phyloP scores from a whole-genome alignment of 2,888 invertebrate species.

The Diarsia brunnea region DNA sequence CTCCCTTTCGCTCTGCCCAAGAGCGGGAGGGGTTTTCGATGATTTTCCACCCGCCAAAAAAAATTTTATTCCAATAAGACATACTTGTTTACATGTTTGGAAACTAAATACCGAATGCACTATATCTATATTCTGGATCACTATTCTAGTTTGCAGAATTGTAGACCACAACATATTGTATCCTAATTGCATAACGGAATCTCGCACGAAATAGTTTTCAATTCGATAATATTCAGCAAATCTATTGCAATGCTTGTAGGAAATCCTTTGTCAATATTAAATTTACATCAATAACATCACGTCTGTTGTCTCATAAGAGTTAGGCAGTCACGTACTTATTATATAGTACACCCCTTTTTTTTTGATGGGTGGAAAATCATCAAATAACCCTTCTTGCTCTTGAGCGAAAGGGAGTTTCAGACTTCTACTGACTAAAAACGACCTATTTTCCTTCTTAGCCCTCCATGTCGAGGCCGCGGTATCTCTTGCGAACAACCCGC shows the following conservation, averaged over 20 bases:
- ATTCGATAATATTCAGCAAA: conserved; percentile 1
- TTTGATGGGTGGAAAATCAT: too few species aligned
- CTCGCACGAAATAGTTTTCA: conserved; percentile 23
- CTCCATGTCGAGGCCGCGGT: too few species aligned
- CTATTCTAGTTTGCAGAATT: conserved; percentile 23
- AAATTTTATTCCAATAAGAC: background rate
- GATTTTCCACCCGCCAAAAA: too few species aligned
- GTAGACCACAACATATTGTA: conserved; percentile 24
- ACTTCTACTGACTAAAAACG: too few species aligned
- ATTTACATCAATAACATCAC: background rate
- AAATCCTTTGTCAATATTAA: background rate
- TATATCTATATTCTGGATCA: conserved; percentile 9
- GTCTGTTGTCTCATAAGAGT: background rate
- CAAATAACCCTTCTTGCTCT: too few species aligned
- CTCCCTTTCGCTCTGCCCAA: too few species aligned
- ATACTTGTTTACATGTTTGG: background rate
- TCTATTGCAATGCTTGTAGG: background rate
- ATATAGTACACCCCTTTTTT: too few species aligned
- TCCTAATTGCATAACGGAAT: conserved; percentile 22
- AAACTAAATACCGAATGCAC: background rate
- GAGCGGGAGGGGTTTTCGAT: too few species aligned
- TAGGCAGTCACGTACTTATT: too few species aligned
- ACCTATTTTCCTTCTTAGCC: too few species aligned
- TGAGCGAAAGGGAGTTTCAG: too few species aligned
- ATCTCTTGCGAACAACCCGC: too few species aligned